phyloP scores from a whole-genome alignment of 1,140 invertebrate genomes.

The Maconellicoccus hirsutus region DNA sequence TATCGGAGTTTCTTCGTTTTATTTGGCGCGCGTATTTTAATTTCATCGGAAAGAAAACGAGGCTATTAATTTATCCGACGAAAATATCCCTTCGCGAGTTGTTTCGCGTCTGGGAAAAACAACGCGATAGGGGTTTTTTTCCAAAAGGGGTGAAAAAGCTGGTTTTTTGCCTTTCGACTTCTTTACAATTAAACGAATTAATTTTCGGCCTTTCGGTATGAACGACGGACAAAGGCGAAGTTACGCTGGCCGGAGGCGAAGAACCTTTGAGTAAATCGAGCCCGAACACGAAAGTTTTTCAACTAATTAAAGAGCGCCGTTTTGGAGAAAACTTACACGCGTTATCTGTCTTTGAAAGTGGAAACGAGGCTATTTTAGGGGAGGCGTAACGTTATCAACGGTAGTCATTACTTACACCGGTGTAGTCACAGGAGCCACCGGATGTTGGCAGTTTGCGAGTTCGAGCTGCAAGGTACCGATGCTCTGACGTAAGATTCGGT shows the following conservation, averaged over 20 bases:
- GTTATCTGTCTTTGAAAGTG: constrained; percentile 8
- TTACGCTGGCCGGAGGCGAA: too few species aligned
- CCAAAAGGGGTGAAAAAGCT: too few species aligned
- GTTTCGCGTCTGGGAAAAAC: too few species aligned
- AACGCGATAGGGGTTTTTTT: too few species aligned
- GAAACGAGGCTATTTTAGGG: background rate
- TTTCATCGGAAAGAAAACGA: background rate
- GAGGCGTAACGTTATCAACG: background rate
- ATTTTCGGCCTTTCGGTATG: too few species aligned
- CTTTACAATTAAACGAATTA: too few species aligned
- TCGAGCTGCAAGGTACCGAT: background rate
- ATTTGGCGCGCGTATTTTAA: too few species aligned
- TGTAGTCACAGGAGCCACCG: constrained; percentile 6
- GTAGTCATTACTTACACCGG: constrained; percentile 1
- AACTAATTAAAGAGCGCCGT: background rate
- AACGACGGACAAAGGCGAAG: too few species aligned
- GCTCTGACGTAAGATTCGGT: background rate
- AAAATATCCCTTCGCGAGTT: too few species aligned
- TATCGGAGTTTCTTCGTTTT: background rate
- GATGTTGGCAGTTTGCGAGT: background rate
- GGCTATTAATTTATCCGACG: background rate
- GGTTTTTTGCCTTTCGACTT: too few species aligned
- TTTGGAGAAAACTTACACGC: background rate
- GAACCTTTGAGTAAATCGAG: too few species aligned
- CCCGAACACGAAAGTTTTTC: background rate